phyloP scores from a whole-genome alignment of 2,888 invertebrate genomes.

The Thecophora atra region DNA sequence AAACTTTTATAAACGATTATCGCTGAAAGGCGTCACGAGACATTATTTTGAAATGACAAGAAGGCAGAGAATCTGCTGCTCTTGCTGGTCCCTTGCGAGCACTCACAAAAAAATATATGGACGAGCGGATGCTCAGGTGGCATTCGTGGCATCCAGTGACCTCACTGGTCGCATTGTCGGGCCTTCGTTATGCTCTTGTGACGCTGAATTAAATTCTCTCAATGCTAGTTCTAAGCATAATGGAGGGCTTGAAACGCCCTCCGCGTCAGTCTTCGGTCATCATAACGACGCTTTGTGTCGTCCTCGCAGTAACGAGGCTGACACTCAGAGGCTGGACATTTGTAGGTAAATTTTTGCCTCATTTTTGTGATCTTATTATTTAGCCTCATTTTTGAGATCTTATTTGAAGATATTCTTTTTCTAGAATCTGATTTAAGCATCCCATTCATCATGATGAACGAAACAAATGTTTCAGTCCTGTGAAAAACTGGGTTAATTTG shows the following conservation, averaged over 20 bases:
- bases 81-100: neutral
- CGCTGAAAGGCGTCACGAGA: constrained; percentile 60
- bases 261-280: constrained; percentile 31
- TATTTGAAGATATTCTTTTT: no score
- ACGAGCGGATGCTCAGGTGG: neutral
- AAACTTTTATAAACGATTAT: constrained; percentile 60
- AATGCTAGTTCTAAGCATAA: constrained; percentile 41
- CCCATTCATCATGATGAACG: no score
- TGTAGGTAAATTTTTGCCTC: neutral
- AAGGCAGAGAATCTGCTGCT: no score
- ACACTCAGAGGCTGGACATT: neutral
- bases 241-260: constrained; percentile 36
- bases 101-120: neutral
- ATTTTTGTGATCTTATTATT: no score
- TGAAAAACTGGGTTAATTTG: constrained; percentile 36
- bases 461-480: no score
- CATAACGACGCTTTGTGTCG: constrained; percentile 17
- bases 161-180: constrained; percentile 8
- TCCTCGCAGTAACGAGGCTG: neutral
- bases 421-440: no score
- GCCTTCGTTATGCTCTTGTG: constrained; percentile 46
- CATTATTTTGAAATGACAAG: constrained; percentile 61
- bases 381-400: no score
- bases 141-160: constrained; percentile 2
- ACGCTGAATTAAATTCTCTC: constrained; percentile 47